Percentiles rank a stretch among this genome's conserved stretches.
Evolutionary conservation across 2,888 invertebrate genomes (phyloP).

Genomic region (Drosophila villosipedis): DNA sequence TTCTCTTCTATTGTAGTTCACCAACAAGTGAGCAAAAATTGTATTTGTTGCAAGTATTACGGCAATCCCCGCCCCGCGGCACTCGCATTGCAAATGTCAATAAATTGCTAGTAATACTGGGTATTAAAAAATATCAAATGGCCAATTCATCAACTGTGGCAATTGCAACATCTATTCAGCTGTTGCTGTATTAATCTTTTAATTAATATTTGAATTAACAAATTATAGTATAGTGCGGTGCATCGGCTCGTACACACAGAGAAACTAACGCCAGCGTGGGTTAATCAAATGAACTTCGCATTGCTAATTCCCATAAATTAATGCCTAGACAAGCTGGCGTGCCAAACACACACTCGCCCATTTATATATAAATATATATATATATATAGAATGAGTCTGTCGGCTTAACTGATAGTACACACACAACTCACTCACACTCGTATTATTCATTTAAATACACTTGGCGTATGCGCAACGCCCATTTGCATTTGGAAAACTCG

Average conservation of each 20-base stretch:
- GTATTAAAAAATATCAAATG: constrained; percentile 36
- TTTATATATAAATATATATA: constrained; percentile 10
- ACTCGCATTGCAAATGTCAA: constrained; percentile 64
- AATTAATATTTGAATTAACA: constrained; percentile 77
- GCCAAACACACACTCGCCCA: constrained; percentile 26
- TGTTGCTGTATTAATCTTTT: constrained; percentile 70
- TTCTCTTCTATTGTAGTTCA: constrained; percentile 25
- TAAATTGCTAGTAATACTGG: constrained; percentile 16
- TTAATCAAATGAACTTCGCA: constrained; percentile 76
- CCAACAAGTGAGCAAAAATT: constrained; percentile 51
- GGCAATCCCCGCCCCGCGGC: constrained; percentile 58
- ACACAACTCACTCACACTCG: constrained; percentile 1
- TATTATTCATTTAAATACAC: constrained; percentile 10
- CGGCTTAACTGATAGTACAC: constrained; percentile 20
- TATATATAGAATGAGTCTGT: constrained; percentile 20
- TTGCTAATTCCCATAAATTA: constrained; percentile 82
- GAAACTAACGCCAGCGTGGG: constrained; percentile 55
- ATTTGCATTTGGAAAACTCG: constrained; percentile 77
- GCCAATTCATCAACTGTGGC: constrained; percentile 58
- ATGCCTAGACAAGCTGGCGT: constrained; percentile 58
- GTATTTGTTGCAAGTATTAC: constrained; percentile 17
- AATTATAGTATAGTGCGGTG: constrained; percentile 63
- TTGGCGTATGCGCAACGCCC: constrained; percentile 83
- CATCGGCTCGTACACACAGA: constrained; percentile 31
- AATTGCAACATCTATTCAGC: constrained; percentile 65